Evolutionary conservation across 2,113 vertebrate species (phyloP), one percentile per base, ranked within the genome.

Genomic region (Pyrgilauda ruficollis): DNA sequence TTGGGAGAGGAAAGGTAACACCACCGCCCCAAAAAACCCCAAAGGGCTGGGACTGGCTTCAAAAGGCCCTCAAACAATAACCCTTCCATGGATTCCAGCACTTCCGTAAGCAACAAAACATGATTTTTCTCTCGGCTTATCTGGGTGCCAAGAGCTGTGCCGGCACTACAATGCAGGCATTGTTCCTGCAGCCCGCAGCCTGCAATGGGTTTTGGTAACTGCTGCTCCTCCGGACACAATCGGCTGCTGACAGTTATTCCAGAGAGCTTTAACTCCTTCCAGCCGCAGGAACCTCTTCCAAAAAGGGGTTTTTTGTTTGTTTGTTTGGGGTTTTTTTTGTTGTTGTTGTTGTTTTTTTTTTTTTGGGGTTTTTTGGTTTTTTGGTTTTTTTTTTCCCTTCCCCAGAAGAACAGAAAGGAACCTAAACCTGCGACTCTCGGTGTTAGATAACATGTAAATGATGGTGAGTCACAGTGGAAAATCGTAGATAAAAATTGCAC

Each of bases 391-490:
- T 8, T 5, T 22, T 16, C 9, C 24, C 18, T 37, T 28, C n/a
- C n/a, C 55, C 23, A 19, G 20, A 13, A 43, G 82, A 87, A 41
- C 66, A 91, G 79, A 72, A 68, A 84, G 79, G 49, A 90, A 49
- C 22, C 86, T 64, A 76, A 88, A 77, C 90, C 87, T 49, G 80
- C 73, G 88, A 33, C 86, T 89, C 85, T 52, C 31, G 2, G 2
- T 82, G 89, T 97, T 97, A 97, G 94, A 95, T 96, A 95, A 95
- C 96, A 96, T 96, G 94, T 76, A 96, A 95, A 96, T 96, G 20
- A 58, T 6, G 84, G 86, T 97, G 96, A 97, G 86, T 97, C 89
- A 90, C 1, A 39, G 63, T 84, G 83, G 94, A 96, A 95, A 90
- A 66, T 52, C 31, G 9, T 37, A 46, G 95, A 90, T 96, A 92